These are phyloP conservation scores for Myiagra hebetior DNA, from an alignment of 2,113 vertebrate species.

Conservation along the genomic window DNA sequence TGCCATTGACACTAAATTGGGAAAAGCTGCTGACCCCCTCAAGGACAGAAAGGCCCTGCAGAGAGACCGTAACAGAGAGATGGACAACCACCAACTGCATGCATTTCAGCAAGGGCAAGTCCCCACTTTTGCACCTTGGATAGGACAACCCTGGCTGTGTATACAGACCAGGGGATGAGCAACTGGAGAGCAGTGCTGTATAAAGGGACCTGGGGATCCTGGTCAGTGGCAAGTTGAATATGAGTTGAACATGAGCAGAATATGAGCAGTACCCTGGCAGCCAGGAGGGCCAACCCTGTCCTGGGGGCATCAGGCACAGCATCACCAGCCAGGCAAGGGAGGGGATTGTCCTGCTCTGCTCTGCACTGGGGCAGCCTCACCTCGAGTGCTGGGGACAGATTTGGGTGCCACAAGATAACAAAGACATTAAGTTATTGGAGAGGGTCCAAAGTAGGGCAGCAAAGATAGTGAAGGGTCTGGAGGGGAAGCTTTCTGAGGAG, in stretches of 20 bases:
- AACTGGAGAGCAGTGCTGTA: not conserved
- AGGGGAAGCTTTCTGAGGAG: not conserved
- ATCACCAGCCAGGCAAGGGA: rapidly evolving
- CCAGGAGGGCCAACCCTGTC: not conserved
- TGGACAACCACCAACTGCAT: not conserved
- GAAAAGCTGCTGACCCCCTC: not conserved
- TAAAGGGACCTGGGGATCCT: not conserved
- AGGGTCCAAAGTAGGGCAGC: not conserved
- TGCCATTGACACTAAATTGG: not conserved
- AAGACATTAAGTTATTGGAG: not conserved
- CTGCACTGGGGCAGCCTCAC: rapidly evolving
- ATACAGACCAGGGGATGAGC: not conserved
- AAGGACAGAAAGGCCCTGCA: not conserved
- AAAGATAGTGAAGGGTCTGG: not conserved
- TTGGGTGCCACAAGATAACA: not conserved
- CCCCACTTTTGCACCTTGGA: rapidly evolving
- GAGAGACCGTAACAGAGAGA: not conserved
- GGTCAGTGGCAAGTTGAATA: not conserved
- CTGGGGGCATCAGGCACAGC: not conserved
- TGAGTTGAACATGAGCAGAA: not conserved
- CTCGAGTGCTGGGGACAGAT: rapidly evolving
- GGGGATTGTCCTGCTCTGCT: not conserved
- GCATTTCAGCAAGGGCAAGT: not conserved
- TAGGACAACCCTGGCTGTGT: not conserved
- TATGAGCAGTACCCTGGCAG: not conserved